These are phyloP conservation scores for Papilio demoleus DNA, from an alignment of 2,888 invertebrate genomes.

Conservation along the genomic window DNA sequence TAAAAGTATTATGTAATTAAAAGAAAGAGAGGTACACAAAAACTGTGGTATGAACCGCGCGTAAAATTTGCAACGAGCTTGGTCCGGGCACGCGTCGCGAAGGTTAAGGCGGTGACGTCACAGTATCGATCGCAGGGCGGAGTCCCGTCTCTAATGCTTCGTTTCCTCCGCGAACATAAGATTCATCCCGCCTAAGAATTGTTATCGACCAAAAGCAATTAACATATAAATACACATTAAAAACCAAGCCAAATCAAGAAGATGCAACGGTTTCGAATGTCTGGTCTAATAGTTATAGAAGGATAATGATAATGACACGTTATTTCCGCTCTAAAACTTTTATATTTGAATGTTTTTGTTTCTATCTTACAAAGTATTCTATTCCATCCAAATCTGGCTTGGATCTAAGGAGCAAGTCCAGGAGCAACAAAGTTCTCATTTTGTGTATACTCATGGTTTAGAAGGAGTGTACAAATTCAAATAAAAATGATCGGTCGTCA, in stretches of 20 bases:
- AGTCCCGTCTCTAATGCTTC: slow-evolving; percentile 43
- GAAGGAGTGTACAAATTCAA: no score
- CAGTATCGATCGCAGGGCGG: slow-evolving; percentile 65
- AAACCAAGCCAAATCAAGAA: neutral
- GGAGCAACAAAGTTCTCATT: no score
- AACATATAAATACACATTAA: neutral
- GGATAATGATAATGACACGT: no score
- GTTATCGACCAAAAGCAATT: slow-evolving; percentile 48
- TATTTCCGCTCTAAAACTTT: no score
- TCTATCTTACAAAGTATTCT: no score
- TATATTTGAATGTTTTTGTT: no score
- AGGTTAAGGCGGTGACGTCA: slow-evolving; percentile 79
- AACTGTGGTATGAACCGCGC: neutral
- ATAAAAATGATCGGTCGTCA: no score
- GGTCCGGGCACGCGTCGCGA: slow-evolving; percentile 55
- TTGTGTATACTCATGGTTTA: no score
- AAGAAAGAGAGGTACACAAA: neutral
- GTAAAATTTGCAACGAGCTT: slow-evolving; percentile 41
- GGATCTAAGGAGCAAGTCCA: no score
- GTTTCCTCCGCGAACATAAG: slow-evolving; percentile 46
- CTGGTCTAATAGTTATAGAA: no score
- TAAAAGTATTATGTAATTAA: neutral
- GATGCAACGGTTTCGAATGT: neutral
- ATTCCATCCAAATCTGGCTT: neutral
- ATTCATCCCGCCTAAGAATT: slow-evolving; percentile 58